Base-by-base conservation (phyloP, 2,888 invertebrate species). In the Meta bourneti region DNA sequence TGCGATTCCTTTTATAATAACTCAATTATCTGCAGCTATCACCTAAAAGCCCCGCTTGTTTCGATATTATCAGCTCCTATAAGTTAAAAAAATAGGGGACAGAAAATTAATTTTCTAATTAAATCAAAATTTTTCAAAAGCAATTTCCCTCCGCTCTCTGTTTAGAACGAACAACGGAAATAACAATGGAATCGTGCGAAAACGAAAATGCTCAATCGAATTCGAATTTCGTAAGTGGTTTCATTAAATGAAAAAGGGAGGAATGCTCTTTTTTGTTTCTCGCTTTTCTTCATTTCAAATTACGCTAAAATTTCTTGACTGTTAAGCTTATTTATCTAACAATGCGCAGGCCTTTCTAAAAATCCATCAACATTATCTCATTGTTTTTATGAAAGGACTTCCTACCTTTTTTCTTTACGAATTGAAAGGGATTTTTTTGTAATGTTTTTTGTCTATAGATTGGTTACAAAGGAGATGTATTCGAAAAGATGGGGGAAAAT, bases 101-200 rank as follows among this genome's bases (percentile, higher is more conserved):
- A 70, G 82, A 82, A 82, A 82, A 82, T 82, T 82, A 82, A 82
- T 82, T 82, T 82, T 82, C 82, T 82, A 82, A 82, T 82, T 82
- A 70, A 82, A 82, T 82, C 71, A 70, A 70, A 11, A 51, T 61
- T 61, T 54, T 71, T 71, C 19, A 54, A 34, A 79, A 48, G 54
- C 54, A 79, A 61, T 79, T 61, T 79, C 34, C 34, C 34, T 34
- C 54, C 61, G 61, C 20, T 9, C 11, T 61, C 19, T 34, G 20
- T 77, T 19, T n/a, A 19, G 52, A 77, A 77, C 49, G 34, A 16
- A 20, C 79, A 61, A 61, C 61, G 61, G 48, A 61, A 79, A 79
- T 61, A 79, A 79, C 79, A 79, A 79, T 61, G 16, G 34, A n/a
- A 1, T 19, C 20, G 34, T 13, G 19, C 20, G 9, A 20, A 72